Evolutionary conservation across 2,113 vertebrate genomes (phyloP), one percentile per base, ranked within the genome.

Genomic region (Vidua chalybeata): DNA sequence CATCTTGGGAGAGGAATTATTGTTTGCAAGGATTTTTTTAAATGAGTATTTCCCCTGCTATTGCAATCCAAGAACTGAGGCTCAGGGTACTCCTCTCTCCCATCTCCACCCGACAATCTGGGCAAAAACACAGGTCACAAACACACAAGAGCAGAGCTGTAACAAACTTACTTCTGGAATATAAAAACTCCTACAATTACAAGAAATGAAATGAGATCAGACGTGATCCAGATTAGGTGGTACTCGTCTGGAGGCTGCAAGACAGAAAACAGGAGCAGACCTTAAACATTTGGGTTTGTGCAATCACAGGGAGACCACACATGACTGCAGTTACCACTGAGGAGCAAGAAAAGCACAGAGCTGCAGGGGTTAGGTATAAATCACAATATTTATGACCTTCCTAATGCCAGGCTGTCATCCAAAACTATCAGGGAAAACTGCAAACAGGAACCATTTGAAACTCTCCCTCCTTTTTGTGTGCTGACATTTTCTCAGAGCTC

Each of bases 91-190:
- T 75, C 48, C 61, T 27, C 68, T 68, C 43, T 76, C 68, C 85
- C 69, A 55, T 14, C 54, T 52, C 51, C 33, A 71, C 74, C 75
- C 31, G 0, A 18, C 4, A 2, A 22, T 16, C 71, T 14, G 37
- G 68, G 87, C 31, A 80, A 63, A 74, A 48, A 4, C 45, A 66
- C 51, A 39, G 5, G 1, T 21, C 79, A 79, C 54, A 68, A 58
- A 77, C 1, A 43, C 43, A 24, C 0, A 7, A 35, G 10, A 56
- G 15, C 13, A 8, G 7, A 59, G 56, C 54, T 59, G 43, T 33
- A 62, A 61, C 62, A 43, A 56, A 99, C 99, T 99, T 98, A 99
- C 99, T 99, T 99, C 97, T 99, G 99, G 89, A 99, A 98, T 96
- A 98, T 96, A 97, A 99, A 99, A 96, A 99, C 98, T 95, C 98